Percentiles rank a stretch among this genome's conserved stretches.
phyloP scores from a whole-genome alignment of 2,888 invertebrate genomes.

The Colletes collaris region DNA sequence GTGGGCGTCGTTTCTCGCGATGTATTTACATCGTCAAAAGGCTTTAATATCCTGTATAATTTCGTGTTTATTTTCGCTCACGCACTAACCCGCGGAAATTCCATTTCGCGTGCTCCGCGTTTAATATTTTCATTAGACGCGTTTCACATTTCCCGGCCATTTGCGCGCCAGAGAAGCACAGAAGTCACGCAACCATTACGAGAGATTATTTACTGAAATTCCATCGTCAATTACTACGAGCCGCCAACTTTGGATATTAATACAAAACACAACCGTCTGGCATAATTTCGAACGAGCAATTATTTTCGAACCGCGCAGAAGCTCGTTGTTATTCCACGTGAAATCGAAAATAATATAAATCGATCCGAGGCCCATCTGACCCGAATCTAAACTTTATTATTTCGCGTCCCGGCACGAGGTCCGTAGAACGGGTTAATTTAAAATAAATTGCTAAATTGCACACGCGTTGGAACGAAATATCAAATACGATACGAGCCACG shows the following conservation, averaged over 20 bases:
- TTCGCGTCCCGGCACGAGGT: no score
- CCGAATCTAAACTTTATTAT: no score
- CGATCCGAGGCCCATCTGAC: no score
- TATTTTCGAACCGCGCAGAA: no score
- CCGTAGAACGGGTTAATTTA: no score
- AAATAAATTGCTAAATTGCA: no score
- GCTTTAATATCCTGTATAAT: slow-evolving; percentile 10
- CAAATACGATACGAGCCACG: no score
- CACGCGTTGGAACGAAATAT: no score
- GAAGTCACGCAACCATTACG: not conserved
- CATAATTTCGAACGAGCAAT: no score
- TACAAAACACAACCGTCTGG: not conserved
- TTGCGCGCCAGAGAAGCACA: slow-evolving; percentile 4
- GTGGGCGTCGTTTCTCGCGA: not conserved
- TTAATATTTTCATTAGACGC: slow-evolving; percentile 7
- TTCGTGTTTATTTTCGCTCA: no score
- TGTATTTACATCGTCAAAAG: not conserved
- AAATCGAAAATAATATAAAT: no score
- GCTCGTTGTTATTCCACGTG: no score
- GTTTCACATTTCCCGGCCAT: slow-evolving; percentile 16
- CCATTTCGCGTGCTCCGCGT: not conserved
- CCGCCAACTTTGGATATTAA: not conserved
- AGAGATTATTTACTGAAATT: slow-evolving; percentile 2
- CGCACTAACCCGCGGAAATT: slow-evolving; percentile 6
- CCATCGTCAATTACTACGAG: not conserved